These are phyloP conservation scores for Blastobasis adustella DNA, from an alignment of 2,888 invertebrate genomes.

Conservation along the genomic window DNA sequence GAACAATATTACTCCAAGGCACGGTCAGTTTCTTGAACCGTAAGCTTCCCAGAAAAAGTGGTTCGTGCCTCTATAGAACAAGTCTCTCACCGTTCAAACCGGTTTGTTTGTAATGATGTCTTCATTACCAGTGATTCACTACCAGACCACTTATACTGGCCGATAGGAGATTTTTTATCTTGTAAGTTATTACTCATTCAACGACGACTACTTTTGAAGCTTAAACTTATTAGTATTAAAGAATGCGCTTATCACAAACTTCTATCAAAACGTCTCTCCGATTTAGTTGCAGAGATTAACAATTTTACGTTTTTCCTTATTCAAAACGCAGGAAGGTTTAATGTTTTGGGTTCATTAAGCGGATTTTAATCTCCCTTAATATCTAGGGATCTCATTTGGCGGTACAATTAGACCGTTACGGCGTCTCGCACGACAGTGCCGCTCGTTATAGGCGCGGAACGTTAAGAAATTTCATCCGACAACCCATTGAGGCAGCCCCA, in stretches of 20 bases:
- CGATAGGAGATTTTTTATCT: constrained; percentile 29
- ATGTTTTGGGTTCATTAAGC: constrained; percentile 54
- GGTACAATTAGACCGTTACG: constrained; percentile 69
- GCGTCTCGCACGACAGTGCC: constrained; percentile 63
- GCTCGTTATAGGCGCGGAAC: constrained; percentile 69
- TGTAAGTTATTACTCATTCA: constrained; percentile 12
- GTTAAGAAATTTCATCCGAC: constrained; percentile 74
- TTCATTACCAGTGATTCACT: constrained; percentile 64
- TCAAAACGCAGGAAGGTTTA: constrained; percentile 16
- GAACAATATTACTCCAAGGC: no score
- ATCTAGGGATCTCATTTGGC: constrained; percentile 64
- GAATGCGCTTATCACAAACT: background rate
- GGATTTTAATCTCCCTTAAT: constrained; percentile 63
- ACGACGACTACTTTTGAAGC: background rate
- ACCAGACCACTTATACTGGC: constrained; percentile 31
- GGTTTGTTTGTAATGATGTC: constrained; percentile 68
- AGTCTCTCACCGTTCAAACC: constrained; percentile 44
- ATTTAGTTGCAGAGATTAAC: background rate
- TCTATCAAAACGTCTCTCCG: background rate
- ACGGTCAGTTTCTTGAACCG: background rate
- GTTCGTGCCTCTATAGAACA: constrained; percentile 26
- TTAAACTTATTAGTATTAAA: constrained; percentile 5
- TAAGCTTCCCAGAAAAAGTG: constrained; percentile 29
- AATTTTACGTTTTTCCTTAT: constrained; percentile 16
- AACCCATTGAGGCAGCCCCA: constrained; percentile 70